Evolutionary conservation across 2,888 invertebrate genomes (phyloP).

Genomic region (Muschampia plurimacula): DNA sequence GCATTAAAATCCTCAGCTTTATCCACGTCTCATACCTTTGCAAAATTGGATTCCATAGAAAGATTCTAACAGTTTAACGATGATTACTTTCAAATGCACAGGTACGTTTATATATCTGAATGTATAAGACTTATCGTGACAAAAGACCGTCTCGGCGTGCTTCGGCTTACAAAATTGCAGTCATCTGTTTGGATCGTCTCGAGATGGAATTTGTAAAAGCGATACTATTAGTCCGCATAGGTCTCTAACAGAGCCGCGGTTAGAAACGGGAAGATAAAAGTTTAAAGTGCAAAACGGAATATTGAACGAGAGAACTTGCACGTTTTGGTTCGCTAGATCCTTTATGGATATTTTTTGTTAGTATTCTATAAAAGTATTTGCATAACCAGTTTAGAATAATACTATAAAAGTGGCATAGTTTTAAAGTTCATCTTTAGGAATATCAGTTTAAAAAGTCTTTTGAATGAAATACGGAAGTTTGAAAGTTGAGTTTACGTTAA

Average conservation of each 20-base stretch:
- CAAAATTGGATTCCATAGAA: constrained; percentile 29
- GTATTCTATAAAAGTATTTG: neutral
- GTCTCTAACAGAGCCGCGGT: constrained; percentile 28
- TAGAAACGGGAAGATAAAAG: constrained; percentile 37
- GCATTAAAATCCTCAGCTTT: constrained; percentile 28
- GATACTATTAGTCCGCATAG: constrained; percentile 45
- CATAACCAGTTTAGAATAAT: neutral
- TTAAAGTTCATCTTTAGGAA: neutral
- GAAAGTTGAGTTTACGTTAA: too few relatives aligned
- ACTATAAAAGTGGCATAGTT: neutral
- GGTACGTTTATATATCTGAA: constrained; percentile 43
- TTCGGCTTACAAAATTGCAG: constrained; percentile 49
- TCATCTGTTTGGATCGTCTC: constrained; percentile 49
- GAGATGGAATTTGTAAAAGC: constrained; percentile 49
- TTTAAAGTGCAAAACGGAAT: constrained; percentile 37
- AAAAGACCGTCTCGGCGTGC: constrained; percentile 47
- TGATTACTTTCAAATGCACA: constrained; percentile 32
- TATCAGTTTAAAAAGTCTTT: neutral
- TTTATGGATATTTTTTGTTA: neutral
- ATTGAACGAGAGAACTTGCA: constrained; percentile 28
- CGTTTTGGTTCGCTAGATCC: constrained; percentile 9
- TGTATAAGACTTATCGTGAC: constrained; percentile 49
- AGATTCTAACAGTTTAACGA: constrained; percentile 35
- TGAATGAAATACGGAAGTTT: neutral
- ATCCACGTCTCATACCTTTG: constrained; percentile 23